A percentile compares a stretch with the other conserved stretches of the same genome.
phyloP scores from a whole-genome alignment of 2,113 vertebrate species.

The Xerus inauris region DNA sequence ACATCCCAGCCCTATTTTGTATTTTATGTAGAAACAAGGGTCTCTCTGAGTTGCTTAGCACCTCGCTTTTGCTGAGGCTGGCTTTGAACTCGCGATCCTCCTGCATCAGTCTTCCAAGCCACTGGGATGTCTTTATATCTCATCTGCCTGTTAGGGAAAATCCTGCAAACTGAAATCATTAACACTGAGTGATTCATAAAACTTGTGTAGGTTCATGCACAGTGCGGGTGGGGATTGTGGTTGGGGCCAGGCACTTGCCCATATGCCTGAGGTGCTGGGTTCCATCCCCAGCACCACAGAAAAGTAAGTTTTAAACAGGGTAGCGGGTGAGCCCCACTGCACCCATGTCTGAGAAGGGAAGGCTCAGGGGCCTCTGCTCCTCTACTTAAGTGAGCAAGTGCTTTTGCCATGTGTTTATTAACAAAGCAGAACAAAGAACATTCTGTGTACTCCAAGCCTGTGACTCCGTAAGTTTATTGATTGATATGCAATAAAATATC shows the following conservation, averaged over 20 bases:
- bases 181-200: background rate
- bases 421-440: background rate
- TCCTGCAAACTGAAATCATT: accelerated
- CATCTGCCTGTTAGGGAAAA: background rate
- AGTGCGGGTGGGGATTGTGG: background rate
- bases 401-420: accelerated
- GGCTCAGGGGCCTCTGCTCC: background rate
- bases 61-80: too few species aligned
- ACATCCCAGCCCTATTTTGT: too few species aligned
- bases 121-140: too few species aligned
- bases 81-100: too few species aligned
- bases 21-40: too few species aligned
- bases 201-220: too few species aligned
- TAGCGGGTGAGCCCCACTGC: too few species aligned
- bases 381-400: background rate
- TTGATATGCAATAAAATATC: background rate
- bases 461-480: background rate
- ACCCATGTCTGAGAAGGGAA: background rate
- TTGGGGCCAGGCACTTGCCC: background rate
- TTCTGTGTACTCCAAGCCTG: background rate
- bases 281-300: background rate
- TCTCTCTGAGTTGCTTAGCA: too few species aligned
- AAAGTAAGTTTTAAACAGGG: too few species aligned
- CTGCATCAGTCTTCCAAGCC: too few species aligned
- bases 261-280: background rate